Evolutionary conservation across 2,888 invertebrate genomes (phyloP).

Genomic region (Lottia gigantea): DNA sequence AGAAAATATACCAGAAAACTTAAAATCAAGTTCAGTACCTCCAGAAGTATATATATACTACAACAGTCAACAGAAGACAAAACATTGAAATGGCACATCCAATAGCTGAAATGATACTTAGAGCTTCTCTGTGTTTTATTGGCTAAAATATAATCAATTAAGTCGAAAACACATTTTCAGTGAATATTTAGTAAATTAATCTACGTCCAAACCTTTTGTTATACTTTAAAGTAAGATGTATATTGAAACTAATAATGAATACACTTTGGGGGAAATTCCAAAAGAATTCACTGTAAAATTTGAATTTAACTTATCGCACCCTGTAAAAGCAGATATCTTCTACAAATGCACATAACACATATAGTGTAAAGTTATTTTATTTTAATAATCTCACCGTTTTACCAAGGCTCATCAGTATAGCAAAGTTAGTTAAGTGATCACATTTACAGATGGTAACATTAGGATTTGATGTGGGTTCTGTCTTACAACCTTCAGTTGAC

Average conservation of each 20-base stretch:
- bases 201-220: no score
- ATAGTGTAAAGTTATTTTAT: no score
- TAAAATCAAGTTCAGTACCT: constrained; percentile 26
- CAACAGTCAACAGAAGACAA: constrained; percentile 41
- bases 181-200: no score
- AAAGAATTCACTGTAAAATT: no score
- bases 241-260: no score
- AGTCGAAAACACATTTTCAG: no score
- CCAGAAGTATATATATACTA: constrained; percentile 40
- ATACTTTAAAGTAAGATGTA: no score
- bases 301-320: no score
- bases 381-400: constrained; percentile 27
- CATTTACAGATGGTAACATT: constrained; percentile 34
- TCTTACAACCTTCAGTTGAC: constrained; percentile 35
- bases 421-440: constrained; percentile 44
- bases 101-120: constrained; percentile 42
- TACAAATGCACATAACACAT: no score
- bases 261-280: no score
- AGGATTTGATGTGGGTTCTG: constrained; percentile 10
- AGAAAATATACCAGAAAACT: no score
- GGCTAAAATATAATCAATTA: constrained; percentile 9
- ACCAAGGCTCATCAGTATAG: constrained; percentile 41
- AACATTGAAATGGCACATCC: constrained; percentile 46
- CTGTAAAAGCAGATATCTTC: no score
- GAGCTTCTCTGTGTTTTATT: constrained; percentile 10